Evolutionary conservation across 2,888 invertebrate genomes (phyloP), one percentile per base, ranked within the genome.

Genomic region (Dinocampus coccinellae): DNA sequence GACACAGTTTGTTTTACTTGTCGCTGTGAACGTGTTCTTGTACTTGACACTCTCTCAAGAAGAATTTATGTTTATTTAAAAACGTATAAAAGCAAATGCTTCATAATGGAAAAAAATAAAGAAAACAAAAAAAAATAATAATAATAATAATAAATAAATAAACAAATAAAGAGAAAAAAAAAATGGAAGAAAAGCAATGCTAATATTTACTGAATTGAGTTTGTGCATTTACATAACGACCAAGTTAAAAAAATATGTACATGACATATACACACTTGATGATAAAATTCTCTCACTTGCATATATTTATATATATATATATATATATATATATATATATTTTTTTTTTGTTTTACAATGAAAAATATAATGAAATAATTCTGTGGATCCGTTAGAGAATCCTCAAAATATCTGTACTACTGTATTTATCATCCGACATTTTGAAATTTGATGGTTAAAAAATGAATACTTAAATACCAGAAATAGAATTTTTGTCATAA

Each of bases 401-500:
- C 20, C 16, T 16, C 9, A 3, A 47, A 47, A 47, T 7, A 3
- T 20, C 3, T n/a, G 47, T 47, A 16, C 7, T 16, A n/a, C 0
- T 39, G 16, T 20, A 16, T 7, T 16, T 6, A 47, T 29, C n/a
- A 39, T 1, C 47, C 16, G 47, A 3, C 20, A 16, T 16, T 47
- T 47, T 16, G 4, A 16, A 47, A 47, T 47, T 47, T 9, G 20
- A 20, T 47, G 20, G 16, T 7, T 47, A 3, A 47, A 6, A 7
- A 16, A 16, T n/a, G n/a, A 16, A n/a, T n/a, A 47, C 20, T 47
- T n/a, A 7, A 16, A 47, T 47, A 4, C 7, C 7, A 62, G 13
- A 39, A 42, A 62, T 62, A 36, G 47, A 52, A 63, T 39, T 26
- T 16, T 66, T 34, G 16, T 39, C n/a, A 26, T 36, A 66, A 66